Evolutionary conservation across 2,797 vertebrate genomes (phyloP), one percentile per base, ranked within the genome.

Genomic region (Neosilurus hyrtlii): DNA sequence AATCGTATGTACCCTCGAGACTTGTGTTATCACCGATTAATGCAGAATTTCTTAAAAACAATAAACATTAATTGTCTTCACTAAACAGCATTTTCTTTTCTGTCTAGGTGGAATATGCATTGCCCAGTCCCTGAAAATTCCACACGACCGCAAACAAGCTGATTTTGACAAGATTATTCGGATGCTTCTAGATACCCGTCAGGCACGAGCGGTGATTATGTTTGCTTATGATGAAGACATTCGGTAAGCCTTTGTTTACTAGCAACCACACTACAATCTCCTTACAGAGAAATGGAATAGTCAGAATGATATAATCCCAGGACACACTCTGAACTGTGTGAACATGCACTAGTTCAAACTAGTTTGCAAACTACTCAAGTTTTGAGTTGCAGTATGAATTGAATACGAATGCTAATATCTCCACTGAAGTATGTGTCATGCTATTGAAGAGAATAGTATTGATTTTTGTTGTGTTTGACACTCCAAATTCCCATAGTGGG

Each of bases 221-320:
- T 99, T 99, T 83, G 96, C 97, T 89, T 95, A 94, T 0, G 97
- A 99, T 61, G 96, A 98, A 88, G 97, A 99, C 85, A 99, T 99
- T 91, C 96, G 96, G 97, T 97, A 93, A 85, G 86, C 7, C 49
- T 26, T 67, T 30, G 56, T 73, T 84, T 74, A 51, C 52, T 14
- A 43, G 24, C 49, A 43, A 26, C 24, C 43, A 24, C 20, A 74
- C 49, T 66, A 15, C 49, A 30, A 62, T 37, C 57, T 66, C 24
- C 24, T 52, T n/a, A 54, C 62, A 54, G 62, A 54, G 61, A 65
- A 79, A 66, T n/a, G 12, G 35, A 61, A 56, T 18, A 30, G 3
- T 54, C 20, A 37, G 56, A 43, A 30, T 43, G 35, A 76, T 61
- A n/a, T 61, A n/a, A 7, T 15, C 74, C n/a, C 20, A 22, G 52